Percentiles rank a stretch among this genome's conserved stretches.
phyloP scores from a whole-genome alignment of 2,888 invertebrate species.

The Ichneumoninae sp. region DNA sequence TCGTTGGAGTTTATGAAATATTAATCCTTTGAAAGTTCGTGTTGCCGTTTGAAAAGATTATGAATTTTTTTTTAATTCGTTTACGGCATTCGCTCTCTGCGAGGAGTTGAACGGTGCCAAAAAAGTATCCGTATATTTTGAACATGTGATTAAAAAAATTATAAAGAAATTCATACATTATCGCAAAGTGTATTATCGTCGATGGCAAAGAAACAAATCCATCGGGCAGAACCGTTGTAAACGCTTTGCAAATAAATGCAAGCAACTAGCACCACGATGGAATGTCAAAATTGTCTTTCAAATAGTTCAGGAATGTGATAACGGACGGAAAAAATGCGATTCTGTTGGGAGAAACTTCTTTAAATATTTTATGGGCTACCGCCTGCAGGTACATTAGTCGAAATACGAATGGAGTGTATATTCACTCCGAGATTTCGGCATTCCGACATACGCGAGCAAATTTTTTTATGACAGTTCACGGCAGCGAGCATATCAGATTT shows the following conservation, averaged over 20 bases:
- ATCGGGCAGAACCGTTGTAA: neutral
- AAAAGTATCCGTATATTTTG: neutral
- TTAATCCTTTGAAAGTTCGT: constrained; percentile 8
- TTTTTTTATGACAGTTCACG: constrained; percentile 36
- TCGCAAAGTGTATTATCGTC: neutral
- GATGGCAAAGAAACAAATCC: neutral
- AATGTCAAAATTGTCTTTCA: neutral
- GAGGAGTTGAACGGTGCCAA: neutral
- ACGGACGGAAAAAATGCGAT: neutral
- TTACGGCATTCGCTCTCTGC: neutral
- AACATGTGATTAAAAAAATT: neutral
- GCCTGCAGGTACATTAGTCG: constrained; percentile 46
- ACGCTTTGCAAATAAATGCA: neutral
- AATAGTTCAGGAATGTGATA: constrained; percentile 33
- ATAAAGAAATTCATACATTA: neutral
- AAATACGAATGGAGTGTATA: constrained; percentile 60
- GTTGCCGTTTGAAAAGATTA: neutral
- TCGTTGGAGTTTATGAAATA: constrained; percentile 3
- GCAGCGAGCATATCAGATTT: constrained; percentile 24
- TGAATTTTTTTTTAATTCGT: neutral
- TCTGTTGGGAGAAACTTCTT: constrained; percentile 32
- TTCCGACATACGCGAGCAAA: constrained; percentile 23
- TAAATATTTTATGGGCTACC: constrained; percentile 49
- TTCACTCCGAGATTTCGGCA: constrained; percentile 55
- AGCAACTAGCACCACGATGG: neutral